A percentile compares a stretch with the other conserved stretches of the same genome.
Evolutionary conservation across 1,140 invertebrate genomes (phyloP).

Genomic region (Lordiphosa mommai): DNA sequence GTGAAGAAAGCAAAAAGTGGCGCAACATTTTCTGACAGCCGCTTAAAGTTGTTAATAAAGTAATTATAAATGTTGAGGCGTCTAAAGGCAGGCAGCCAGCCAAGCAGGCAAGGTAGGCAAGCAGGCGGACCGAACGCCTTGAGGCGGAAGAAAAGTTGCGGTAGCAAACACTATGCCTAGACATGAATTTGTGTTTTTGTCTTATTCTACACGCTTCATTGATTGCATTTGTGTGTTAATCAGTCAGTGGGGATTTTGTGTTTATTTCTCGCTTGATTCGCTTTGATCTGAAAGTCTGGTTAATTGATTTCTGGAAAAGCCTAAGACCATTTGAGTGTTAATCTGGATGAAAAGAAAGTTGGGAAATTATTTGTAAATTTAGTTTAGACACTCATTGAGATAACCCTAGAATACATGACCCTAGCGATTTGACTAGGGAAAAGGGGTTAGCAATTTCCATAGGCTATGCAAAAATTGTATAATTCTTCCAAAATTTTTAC

Average conservation of each 20-base stretch:
- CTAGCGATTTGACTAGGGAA: no score
- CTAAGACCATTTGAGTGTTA: background rate
- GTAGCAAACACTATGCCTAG: conserved; percentile 4
- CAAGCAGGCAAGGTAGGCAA: no score
- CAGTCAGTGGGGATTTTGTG: conserved; percentile 48
- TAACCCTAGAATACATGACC: no score
- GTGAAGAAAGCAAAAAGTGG: conserved; percentile 8
- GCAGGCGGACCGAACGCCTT: background rate
- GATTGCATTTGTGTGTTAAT: conserved; percentile 61
- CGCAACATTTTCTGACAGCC: conserved; percentile 6
- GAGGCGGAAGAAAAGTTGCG: conserved; percentile 12
- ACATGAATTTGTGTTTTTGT: conserved; percentile 19
- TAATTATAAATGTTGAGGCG: conserved; percentile 31
- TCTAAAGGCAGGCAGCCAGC: background rate
- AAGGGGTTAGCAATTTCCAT: no score
- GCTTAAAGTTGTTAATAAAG: conserved; percentile 25
- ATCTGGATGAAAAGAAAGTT: background rate
- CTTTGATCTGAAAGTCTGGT: conserved; percentile 24
- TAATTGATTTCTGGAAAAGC: conserved; percentile 8
- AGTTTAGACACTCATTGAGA: no score
- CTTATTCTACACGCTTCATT: conserved; percentile 38
- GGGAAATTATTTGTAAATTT: background rate
- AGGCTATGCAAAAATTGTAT: no score
- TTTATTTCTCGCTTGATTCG: conserved; percentile 16
- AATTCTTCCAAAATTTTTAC: no score